Evolutionary conservation across 2,888 invertebrate genomes (phyloP).

Genomic region (Erebia palarica): DNA sequence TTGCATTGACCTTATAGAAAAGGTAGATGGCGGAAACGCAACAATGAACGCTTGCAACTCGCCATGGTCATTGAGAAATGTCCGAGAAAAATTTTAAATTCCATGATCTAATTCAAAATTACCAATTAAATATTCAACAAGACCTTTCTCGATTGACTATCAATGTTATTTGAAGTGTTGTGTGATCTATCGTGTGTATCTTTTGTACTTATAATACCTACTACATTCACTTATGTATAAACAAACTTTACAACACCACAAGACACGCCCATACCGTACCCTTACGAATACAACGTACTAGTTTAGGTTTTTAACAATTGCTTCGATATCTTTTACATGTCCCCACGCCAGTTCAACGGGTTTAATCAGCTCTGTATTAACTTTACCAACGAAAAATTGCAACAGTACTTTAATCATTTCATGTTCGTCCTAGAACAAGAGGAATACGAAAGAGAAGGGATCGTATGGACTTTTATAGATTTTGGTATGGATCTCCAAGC

Average conservation of each 20-base stretch:
- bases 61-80: conserved; percentile 68
- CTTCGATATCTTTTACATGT: conserved; percentile 62
- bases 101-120: conserved; percentile 18
- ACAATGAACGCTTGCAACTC: conserved; percentile 78
- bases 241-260: conserved; percentile 47
- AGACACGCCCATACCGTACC: conserved; percentile 44
- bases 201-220: conserved; percentile 47
- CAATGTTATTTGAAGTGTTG: conserved; percentile 69
- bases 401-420: conserved; percentile 99
- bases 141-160: conserved; percentile 60
- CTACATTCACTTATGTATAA: conserved; percentile 9
- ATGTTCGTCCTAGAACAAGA: conserved; percentile 99
- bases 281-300: conserved; percentile 44
- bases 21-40: conserved; percentile 87
- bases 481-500: conserved; percentile 98
- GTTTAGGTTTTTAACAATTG: conserved; percentile 43
- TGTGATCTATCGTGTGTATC: conserved; percentile 62
- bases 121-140: conserved; percentile 40
- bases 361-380: conserved; percentile 99
- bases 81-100: conserved; percentile 43
- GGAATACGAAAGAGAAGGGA: conserved; percentile 96
- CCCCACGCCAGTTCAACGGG: conserved; percentile 90
- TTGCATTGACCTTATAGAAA: conserved; percentile 97
- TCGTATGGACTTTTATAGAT: conserved; percentile 98
- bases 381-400: conserved; percentile 98